Evolutionary conservation across 2,888 invertebrate genomes (phyloP), one percentile per base, ranked within the genome.

Genomic region (Eristalis arbustorum): DNA sequence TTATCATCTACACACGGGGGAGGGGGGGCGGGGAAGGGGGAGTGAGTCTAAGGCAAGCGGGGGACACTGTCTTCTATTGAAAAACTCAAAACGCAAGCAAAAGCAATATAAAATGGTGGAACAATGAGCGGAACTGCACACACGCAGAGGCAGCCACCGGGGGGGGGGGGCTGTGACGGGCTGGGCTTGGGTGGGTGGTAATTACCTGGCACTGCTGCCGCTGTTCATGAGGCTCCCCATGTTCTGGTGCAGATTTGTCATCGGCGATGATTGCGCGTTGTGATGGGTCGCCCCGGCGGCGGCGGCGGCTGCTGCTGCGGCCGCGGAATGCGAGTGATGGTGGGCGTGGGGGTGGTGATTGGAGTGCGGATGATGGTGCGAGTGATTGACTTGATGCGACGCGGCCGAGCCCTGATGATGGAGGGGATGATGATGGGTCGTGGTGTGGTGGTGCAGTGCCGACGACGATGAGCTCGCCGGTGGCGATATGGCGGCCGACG

Each of bases 221-320:
- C 91, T 92, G 90, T 93, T 93, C 92, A 93, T 93, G 34, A 93
- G 90, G 67, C 91, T 92, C 74, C 92, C 93, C 92, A 92, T 92
- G 49, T 92, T 92, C 88, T 93, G 92, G 88, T 93, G 92, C 77
- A 93, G 89, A 89, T 93, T 92, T 88, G 92, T 91, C 89, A 92
- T 92, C 89, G 92, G 91, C 88, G 93, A 92, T 23, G 92, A 90
- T 89, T 92, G 91, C 49, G 92, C 90, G 66, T 90, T 92, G 89
- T 91, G 92, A 88, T 92, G 92, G 80, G 92, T 88, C 84, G 91
- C 92, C 25, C 91, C 91, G 18, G 91, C 90, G 18, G 91, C 90
- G 18, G 42, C 42, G 42, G 42, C 49, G 18, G 49, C 31, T 0
- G 31, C 49, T 0, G 31, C 49, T 49, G 49, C 49, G 10, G 49